A percentile compares a stretch with the other conserved stretches of the same genome.
phyloP scores from a whole-genome alignment of 2,888 invertebrate species.

The Nipponacmea schrenckii region DNA sequence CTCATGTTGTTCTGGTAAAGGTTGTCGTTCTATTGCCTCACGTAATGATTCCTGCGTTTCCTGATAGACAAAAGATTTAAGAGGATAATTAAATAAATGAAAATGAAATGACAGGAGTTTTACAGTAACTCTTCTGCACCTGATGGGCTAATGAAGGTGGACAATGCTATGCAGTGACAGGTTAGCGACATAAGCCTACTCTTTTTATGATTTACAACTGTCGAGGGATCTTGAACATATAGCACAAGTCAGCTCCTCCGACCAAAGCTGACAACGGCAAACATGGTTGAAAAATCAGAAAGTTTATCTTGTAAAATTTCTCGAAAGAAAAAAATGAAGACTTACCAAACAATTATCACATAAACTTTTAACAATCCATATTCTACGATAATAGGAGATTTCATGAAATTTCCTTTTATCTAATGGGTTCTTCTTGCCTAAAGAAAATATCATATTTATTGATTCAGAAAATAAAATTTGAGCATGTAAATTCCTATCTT shows the following conservation, averaged over 20 bases:
- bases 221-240: no score
- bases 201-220: no score
- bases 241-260: no score
- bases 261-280: no score
- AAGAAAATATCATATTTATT: slow-evolving; percentile 17
- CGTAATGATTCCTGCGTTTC: slow-evolving; percentile 71
- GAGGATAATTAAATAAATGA: not conserved
- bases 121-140: no score
- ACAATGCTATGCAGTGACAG: no score
- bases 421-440: slow-evolving; percentile 68
- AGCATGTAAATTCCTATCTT: no score
- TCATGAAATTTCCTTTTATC: slow-evolving; percentile 71
- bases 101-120: not conserved
- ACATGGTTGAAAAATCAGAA: no score
- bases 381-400: slow-evolving; percentile 70
- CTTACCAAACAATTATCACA: slow-evolving; percentile 71
- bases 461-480: no score
- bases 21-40: slow-evolving; percentile 70
- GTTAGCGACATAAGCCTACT: no score
- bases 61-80: slow-evolving; percentile 56
- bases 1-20: slow-evolving; percentile 69
- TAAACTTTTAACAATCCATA: slow-evolving; percentile 73
- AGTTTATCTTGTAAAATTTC: no score
- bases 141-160: no score
- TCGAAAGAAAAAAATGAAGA: slow-evolving; percentile 17